Percentiles rank a stretch among this genome's conserved stretches.
These are phyloP conservation scores for Drosophila setosimentum DNA, from an alignment of 2,888 invertebrate species.

Conservation along the genomic window DNA sequence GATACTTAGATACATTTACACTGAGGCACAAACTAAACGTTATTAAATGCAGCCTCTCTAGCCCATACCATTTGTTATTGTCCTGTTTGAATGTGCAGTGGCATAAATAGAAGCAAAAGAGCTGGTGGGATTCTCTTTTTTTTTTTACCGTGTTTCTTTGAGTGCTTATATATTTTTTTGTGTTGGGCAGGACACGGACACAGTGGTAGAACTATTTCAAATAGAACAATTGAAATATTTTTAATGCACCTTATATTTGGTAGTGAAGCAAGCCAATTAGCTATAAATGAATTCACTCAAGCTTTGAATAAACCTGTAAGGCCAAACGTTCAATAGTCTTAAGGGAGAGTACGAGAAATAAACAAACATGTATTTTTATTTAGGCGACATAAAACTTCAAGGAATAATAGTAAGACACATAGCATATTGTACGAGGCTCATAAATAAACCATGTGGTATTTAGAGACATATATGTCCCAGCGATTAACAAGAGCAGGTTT, in stretches of 20 bases:
- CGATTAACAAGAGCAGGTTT: neutral
- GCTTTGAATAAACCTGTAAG: neutral
- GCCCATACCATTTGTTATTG: conserved; percentile 31
- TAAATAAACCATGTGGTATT: neutral
- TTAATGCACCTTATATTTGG: conserved; percentile 4
- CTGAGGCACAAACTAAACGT: conserved; percentile 62
- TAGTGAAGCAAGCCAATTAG: conserved; percentile 5
- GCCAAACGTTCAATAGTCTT: neutral
- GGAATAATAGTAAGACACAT: neutral
- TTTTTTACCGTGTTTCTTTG: conserved; percentile 43
- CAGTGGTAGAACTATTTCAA: conserved; percentile 44
- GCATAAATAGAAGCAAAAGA: conserved; percentile 62
- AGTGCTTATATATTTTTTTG: conserved; percentile 51
- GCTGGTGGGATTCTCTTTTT: conserved; percentile 37
- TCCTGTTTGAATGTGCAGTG: conserved; percentile 43
- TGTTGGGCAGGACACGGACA: conserved; percentile 40
- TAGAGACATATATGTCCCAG: neutral
- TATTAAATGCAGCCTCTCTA: conserved; percentile 72
- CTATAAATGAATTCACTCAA: neutral
- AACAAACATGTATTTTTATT: neutral
- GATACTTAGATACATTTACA: conserved; percentile 50
- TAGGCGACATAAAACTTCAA: neutral
- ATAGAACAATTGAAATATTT: neutral
- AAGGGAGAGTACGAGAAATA: too few species aligned
- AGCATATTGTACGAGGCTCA: neutral